These are phyloP conservation scores for Agrotis ipsilon DNA, from an alignment of 2,888 invertebrate genomes.

Conservation along the genomic window DNA sequence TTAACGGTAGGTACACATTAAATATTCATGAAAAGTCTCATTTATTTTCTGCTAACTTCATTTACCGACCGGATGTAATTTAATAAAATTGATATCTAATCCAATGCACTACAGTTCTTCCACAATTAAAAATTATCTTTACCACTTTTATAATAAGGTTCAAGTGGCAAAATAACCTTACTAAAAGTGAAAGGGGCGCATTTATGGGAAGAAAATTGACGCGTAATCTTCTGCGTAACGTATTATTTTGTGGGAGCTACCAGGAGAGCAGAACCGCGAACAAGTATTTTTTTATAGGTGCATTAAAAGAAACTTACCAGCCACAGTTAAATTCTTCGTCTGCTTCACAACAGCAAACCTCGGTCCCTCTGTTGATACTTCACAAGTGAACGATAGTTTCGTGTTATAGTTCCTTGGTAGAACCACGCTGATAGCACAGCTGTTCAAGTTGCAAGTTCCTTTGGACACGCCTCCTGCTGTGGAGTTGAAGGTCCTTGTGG, in stretches of 20 bases:
- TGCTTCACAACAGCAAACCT: constrained; percentile 87
- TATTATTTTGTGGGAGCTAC: background rate
- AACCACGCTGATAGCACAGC: constrained; percentile 81
- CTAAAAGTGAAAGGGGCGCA: no score
- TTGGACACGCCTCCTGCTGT: constrained; percentile 77
- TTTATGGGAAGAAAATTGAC: no score
- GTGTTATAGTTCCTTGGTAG: constrained; percentile 82
- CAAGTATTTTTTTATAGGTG: background rate
- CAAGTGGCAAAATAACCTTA: background rate
- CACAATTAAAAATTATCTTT: background rate
- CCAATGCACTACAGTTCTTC: background rate
- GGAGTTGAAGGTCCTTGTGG: constrained; percentile 85
- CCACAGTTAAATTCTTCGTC: constrained; percentile 85
- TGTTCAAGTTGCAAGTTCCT: constrained; percentile 80
- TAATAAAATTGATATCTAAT: background rate
- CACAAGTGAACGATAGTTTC: constrained; percentile 84
- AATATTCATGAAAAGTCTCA: background rate
- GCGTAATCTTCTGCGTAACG: no score
- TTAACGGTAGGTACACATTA: background rate
- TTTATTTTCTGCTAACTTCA: background rate
- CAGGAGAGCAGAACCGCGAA: background rate
- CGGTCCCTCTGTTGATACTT: constrained; percentile 87
- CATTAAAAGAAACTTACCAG: constrained; percentile 74
- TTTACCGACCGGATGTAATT: background rate
- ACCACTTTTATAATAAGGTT: background rate